These are phyloP conservation scores for Agonopterix heracliana DNA, from an alignment of 2,888 invertebrate species.

Conservation along the genomic window DNA sequence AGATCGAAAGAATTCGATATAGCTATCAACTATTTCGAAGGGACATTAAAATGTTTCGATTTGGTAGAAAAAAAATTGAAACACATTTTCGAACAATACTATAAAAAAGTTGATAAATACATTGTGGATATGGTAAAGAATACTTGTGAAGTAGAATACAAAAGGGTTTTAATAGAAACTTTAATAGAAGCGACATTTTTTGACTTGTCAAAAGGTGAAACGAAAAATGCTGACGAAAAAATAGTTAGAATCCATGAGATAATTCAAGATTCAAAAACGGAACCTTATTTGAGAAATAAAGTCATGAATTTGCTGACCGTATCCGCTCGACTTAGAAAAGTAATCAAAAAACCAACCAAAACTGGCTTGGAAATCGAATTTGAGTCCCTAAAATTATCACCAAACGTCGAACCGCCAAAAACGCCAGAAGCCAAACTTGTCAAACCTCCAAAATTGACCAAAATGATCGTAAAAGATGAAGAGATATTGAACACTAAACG, in stretches of 20 bases:
- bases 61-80: slow-evolving; percentile 31
- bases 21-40: slow-evolving; percentile 51
- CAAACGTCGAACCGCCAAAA: slow-evolving; percentile 24
- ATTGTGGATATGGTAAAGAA: slow-evolving; percentile 29
- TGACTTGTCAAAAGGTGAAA: slow-evolving; percentile 34
- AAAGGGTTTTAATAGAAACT: slow-evolving; percentile 29
- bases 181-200: slow-evolving; percentile 47
- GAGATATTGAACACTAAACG: slow-evolving; percentile 45
- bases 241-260: slow-evolving; percentile 47
- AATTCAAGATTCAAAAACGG: slow-evolving; percentile 22
- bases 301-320: slow-evolving; percentile 46
- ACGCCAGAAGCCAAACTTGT: slow-evolving; percentile 38
- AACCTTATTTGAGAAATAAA: slow-evolving; percentile 39
- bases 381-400: slow-evolving; percentile 36
- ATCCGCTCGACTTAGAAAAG: slow-evolving; percentile 32
- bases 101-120: slow-evolving; percentile 25
- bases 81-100: slow-evolving; percentile 14
- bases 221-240: slow-evolving; percentile 35
- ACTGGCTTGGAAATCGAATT: slow-evolving; percentile 32
- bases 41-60: slow-evolving; percentile 28
- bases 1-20: slow-evolving; percentile 42
- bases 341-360: slow-evolving; percentile 16
- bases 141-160: slow-evolving; percentile 24
- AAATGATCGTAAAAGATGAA: slow-evolving; percentile 39
- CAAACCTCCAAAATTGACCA: slow-evolving; percentile 24